These are phyloP conservation scores for Lepidostoma basale DNA, from an alignment of 1,140 invertebrate species.

Conservation along the genomic window DNA sequence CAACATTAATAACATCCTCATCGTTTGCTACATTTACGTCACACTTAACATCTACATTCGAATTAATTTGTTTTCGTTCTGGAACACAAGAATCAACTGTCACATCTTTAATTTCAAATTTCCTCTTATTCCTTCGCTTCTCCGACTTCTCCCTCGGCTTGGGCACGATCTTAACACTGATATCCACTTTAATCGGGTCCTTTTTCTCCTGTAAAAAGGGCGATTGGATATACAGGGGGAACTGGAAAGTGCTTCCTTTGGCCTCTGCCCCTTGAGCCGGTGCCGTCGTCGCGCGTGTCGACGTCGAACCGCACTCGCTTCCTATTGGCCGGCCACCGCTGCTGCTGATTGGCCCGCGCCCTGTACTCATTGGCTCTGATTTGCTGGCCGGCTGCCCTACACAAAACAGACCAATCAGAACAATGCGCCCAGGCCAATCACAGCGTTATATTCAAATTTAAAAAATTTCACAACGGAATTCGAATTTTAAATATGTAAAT, in stretches of 20 bases:
- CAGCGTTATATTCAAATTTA: too few relatives aligned
- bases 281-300: constrained; percentile 65
- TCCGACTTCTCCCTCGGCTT: constrained; percentile 61
- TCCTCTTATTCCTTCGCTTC: constrained; percentile 49
- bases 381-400: constrained; percentile 58
- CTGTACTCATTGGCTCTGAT: constrained; percentile 62
- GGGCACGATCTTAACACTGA: constrained; percentile 77
- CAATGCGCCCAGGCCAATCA: constrained; percentile 50
- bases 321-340: constrained; percentile 52
- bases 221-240: constrained; percentile 65
- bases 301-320: constrained; percentile 65
- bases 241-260: constrained; percentile 57
- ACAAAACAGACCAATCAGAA: constrained; percentile 60
- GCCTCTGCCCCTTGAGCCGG: constrained; percentile 56
- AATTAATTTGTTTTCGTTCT: too few relatives aligned
- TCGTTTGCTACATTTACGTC: too few relatives aligned
- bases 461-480: too few relatives aligned
- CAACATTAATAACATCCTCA: too few relatives aligned
- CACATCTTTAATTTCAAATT: constrained; percentile 49
- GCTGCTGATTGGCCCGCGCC: constrained; percentile 56
- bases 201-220: constrained; percentile 74
- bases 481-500: too few relatives aligned
- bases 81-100: too few relatives aligned
- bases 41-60: too few relatives aligned
- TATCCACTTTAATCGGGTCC: constrained; percentile 78